A percentile compares a stretch with the other conserved stretches of the same genome.
Conservation (phyloP, 1,140 invertebrate genomes). For the Steinernema khuongi region DNA sequence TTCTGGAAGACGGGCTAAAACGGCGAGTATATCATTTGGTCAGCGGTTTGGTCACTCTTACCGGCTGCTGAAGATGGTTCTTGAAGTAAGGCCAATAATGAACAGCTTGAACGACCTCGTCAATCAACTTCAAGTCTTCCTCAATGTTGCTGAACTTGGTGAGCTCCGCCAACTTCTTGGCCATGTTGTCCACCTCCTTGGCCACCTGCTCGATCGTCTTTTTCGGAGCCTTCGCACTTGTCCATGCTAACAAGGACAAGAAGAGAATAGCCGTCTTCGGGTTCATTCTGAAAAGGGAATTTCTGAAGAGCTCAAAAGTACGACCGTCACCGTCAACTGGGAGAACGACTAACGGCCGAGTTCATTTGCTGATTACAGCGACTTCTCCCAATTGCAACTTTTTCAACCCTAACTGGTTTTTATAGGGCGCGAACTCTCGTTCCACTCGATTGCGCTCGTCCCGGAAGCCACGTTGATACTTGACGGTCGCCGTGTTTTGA, state of each 20-base stretch:
- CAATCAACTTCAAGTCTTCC: background rate
- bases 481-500: too few species aligned
- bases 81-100: slow-evolving; percentile 6
- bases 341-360: background rate
- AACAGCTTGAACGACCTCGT: background rate
- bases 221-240: background rate
- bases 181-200: background rate
- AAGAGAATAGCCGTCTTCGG: background rate
- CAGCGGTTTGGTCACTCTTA: background rate
- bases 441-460: background rate
- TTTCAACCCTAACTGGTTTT: background rate
- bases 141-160: background rate
- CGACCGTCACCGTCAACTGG: background rate
- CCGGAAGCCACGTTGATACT: too few species aligned
- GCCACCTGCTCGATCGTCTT: background rate
- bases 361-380: background rate
- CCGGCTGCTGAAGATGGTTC: background rate
- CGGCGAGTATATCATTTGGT: background rate
- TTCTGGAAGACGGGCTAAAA: background rate
- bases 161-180: background rate
- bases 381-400: background rate
- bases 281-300: background rate
- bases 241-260: background rate
- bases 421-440: too few species aligned
- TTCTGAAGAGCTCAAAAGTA: background rate